phyloP scores from a whole-genome alignment of 2,888 invertebrate species.

The Oscheius sp. region DNA sequence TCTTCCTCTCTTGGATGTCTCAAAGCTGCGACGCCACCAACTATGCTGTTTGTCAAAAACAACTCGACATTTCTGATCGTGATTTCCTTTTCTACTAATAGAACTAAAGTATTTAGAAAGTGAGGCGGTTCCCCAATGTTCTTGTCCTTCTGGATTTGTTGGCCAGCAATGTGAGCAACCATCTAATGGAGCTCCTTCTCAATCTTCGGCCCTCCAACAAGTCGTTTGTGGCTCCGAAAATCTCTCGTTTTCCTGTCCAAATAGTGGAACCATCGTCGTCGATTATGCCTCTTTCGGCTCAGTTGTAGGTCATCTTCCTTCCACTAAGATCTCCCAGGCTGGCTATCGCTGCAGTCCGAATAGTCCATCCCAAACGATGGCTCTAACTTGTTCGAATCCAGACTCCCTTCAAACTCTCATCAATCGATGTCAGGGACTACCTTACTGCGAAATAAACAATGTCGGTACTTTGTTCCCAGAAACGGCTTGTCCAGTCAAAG shows the following conservation, averaged over 20 bases:
- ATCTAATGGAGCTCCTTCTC: not conserved
- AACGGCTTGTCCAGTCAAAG: conserved; percentile 41
- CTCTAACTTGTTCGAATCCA: conserved; percentile 43
- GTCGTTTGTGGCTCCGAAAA: conserved; percentile 16
- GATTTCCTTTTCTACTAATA: too few species aligned
- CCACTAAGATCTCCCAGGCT: conserved; percentile 23
- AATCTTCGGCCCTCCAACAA: conserved; percentile 3
- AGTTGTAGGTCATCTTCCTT: conserved; percentile 21
- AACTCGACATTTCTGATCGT: conserved; percentile 1
- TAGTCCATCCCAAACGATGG: not conserved
- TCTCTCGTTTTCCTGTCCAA: conserved; percentile 47
- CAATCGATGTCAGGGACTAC: conserved; percentile 46
- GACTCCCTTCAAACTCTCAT: conserved; percentile 46
- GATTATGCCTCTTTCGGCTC: conserved; percentile 58
- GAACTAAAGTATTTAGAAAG: not conserved
- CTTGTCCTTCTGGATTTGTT: conserved; percentile 41
- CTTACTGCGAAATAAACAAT: conserved; percentile 42
- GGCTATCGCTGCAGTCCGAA: conserved; percentile 32
- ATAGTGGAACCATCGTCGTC: conserved; percentile 49
- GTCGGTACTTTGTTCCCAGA: conserved; percentile 35
- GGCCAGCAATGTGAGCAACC: conserved; percentile 50
- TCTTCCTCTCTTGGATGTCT: conserved; percentile 46
- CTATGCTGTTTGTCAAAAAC: conserved; percentile 45
- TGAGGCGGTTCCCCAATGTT: conserved; percentile 46
- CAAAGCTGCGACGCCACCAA: conserved; percentile 37